Evolutionary conservation across 2,113 vertebrate species (phyloP), one percentile per base, ranked within the genome.

Genomic region (Hyperoodon ampullatus): DNA sequence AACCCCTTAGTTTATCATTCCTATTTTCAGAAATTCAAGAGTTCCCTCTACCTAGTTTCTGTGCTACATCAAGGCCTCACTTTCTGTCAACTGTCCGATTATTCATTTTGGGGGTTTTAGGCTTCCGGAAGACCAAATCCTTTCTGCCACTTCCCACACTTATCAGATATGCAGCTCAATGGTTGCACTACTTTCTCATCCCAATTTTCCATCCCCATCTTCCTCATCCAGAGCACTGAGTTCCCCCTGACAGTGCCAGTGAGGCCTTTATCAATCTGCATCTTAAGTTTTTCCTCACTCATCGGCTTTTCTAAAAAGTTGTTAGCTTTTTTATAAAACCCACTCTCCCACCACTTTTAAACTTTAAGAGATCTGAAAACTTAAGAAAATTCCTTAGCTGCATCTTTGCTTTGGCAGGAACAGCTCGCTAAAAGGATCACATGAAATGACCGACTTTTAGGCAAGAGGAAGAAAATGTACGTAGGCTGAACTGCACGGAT

Each of bases 381-480:
- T 47, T 93, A 66, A 93, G 75, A 84, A 93, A 94, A 77, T 65
- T 44, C 90, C 58, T 86, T 24, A 81, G 85, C 61, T 90, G 35
- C 61, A 24, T 66, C 5, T 2, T 60, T 93, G 71, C 23, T 70
- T 61, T 4, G 8, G 71, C 68, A 95, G 86, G 82, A 94, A 92
- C 5, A n/a, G 61, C 58, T 66, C 70, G n/a, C 50, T 70, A 53
- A 66, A 42, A 33, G 47, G 86, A 88, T 93, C 63, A 21, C 58
- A 84, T 35, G 77, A 82, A 90, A 80, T 60, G 81, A 88, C 55
- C 77, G 93, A 92, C 86, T 91, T 97, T 94, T 68, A 96, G 94
- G 88, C 77, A 50, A 96, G 19, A 85, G 70, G 65, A 96, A 55
- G 42, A 93, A 83, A 91, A 70, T 63, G 15, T 82, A 80, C 92